Evolutionary conservation across 2,797 vertebrate species (phyloP).

Genomic region (Emydoidea blandingii): DNA sequence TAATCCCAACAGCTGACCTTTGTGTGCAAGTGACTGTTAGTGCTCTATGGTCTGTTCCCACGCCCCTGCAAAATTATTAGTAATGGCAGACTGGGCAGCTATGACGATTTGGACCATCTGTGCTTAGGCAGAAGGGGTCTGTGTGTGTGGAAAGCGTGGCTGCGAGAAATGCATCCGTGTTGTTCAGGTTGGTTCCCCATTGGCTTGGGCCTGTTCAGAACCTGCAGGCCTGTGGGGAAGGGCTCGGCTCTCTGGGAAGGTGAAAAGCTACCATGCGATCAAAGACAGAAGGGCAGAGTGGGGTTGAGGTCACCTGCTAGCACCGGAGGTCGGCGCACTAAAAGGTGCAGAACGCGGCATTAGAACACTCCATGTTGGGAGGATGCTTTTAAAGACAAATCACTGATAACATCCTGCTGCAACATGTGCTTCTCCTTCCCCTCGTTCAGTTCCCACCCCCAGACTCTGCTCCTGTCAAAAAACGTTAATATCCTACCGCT

Average conservation of each 20-base stretch:
- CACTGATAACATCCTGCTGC: not conserved
- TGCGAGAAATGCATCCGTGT: not conserved
- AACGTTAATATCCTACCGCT: not conserved
- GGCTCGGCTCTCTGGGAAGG: not conserved
- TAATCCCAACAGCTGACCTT: not conserved
- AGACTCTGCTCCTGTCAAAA: not conserved
- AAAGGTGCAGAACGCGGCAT: not conserved
- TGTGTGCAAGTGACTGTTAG: not conserved
- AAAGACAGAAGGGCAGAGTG: fast-evolving
- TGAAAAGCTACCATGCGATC: not conserved
- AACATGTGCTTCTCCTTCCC: not conserved
- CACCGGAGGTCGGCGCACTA: fast-evolving
- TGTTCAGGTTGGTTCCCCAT: not conserved
- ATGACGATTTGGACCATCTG: not conserved
- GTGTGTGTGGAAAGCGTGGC: not conserved
- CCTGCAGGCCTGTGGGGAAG: not conserved
- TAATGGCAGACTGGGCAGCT: not conserved
- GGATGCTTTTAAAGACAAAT: not conserved
- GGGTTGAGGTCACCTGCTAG: fast-evolving
- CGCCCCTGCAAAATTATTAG: not conserved
- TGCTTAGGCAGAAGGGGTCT: not conserved
- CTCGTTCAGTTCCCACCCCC: conserved; percentile 21
- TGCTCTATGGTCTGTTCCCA: not conserved
- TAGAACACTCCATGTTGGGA: fast-evolving
- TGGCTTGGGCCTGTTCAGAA: not conserved